Percentiles rank a stretch among this genome's conserved stretches.
Evolutionary conservation across 2,888 invertebrate species (phyloP).

Genomic region (Lysandra coridon): DNA sequence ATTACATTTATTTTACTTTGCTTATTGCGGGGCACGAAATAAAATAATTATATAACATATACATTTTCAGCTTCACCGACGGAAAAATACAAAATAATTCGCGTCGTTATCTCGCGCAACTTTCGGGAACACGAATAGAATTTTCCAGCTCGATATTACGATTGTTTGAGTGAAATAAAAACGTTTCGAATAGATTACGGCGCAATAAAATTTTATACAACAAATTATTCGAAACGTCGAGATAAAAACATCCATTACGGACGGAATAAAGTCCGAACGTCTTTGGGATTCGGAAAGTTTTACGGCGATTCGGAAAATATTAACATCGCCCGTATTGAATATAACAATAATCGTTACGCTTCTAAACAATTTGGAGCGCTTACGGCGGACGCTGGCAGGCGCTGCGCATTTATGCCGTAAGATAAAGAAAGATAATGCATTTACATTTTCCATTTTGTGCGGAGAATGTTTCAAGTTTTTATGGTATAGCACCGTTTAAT

Average conservation of each 20-base stretch:
- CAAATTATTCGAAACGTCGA: slow-evolving; percentile 13
- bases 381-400: slow-evolving; percentile 12
- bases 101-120: slow-evolving; percentile 7
- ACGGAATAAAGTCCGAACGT: slow-evolving; percentile 29
- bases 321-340: slow-evolving; percentile 33
- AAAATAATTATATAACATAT: background rate
- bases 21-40: background rate
- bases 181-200: background rate
- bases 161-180: slow-evolving; percentile 22
- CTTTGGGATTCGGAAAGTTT: slow-evolving; percentile 32
- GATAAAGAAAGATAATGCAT: slow-evolving; percentile 20
- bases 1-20: background rate
- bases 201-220: slow-evolving; percentile 10
- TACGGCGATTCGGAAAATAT: slow-evolving; percentile 27
- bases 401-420: slow-evolving; percentile 3
- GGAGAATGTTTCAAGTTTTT: slow-evolving; percentile 2
- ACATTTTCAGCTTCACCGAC: background rate
- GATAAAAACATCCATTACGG: slow-evolving; percentile 17
- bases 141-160: slow-evolving; percentile 1
- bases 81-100: slow-evolving; percentile 13
- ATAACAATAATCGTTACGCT: slow-evolving; percentile 34
- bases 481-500: background rate
- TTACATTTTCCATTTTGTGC: slow-evolving; percentile 9
- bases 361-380: slow-evolving; percentile 33
- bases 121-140: slow-evolving; percentile 5